Evolutionary conservation across 2,888 invertebrate species (phyloP).

Genomic region (Drosophila neotestacea): DNA sequence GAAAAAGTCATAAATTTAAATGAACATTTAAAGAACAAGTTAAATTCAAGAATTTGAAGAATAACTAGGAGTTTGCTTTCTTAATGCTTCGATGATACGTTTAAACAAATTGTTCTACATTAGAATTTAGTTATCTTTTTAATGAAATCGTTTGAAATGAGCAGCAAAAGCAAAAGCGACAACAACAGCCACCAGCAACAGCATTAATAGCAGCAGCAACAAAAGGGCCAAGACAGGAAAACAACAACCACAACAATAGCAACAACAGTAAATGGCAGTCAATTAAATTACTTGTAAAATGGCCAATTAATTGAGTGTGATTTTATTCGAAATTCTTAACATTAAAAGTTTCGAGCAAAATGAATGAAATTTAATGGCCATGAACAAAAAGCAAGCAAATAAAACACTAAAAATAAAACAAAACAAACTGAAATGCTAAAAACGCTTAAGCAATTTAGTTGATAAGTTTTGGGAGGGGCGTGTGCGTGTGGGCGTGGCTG

Average conservation of each 20-base stretch:
- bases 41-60: conserved; percentile 15
- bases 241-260: conserved; percentile 11
- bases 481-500: conserved; percentile 12
- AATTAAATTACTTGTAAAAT: conserved; percentile 34
- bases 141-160: conserved; percentile 45
- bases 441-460: conserved; percentile 48
- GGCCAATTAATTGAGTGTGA: conserved; percentile 33
- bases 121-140: conserved; percentile 72
- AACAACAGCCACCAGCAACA: conserved; percentile 27
- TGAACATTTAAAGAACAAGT: conserved; percentile 34
- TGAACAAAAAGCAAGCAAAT: conserved; percentile 28
- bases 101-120: conserved; percentile 72
- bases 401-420: conserved; percentile 11
- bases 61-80: conserved; percentile 52
- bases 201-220: conserved; percentile 13
- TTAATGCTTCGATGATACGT: conserved; percentile 65
- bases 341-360: conserved; percentile 38
- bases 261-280: conserved; percentile 30
- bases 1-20: conserved; percentile 76
- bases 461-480: conserved; percentile 33
- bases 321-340: conserved; percentile 46
- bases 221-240: conserved; percentile 19
- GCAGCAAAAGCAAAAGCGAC: conserved; percentile 25
- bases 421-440: conserved; percentile 33
- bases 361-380: conserved; percentile 19